Conservation (phyloP, 2,113 vertebrate genomes). For the Aptenodytes forsteri region DNA sequence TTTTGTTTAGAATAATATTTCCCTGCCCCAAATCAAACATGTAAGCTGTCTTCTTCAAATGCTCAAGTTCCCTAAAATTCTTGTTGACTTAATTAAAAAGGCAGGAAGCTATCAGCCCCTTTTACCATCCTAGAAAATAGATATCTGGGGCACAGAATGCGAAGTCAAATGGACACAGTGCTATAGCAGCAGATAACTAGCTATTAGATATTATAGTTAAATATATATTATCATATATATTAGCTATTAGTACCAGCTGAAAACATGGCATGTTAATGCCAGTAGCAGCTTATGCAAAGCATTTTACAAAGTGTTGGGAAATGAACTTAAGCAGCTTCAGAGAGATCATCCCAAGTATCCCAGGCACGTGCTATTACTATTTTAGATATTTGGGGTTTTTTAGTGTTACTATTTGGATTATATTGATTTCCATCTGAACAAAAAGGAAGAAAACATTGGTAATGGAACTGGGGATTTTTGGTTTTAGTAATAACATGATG, state of each 20-base stretch:
- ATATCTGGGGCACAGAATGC: background rate
- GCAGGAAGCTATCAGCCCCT: background rate
- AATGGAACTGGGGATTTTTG: background rate
- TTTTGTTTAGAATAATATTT: background rate
- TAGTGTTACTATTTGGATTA: background rate
- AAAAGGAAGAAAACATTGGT: background rate
- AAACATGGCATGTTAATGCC: background rate
- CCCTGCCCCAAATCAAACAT: background rate
- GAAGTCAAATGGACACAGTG: background rate
- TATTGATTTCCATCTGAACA: background rate
- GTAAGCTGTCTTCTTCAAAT: background rate
- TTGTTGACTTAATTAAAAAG: background rate
- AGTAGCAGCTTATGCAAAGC: background rate
- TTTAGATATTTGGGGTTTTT: background rate
- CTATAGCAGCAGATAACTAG: background rate
- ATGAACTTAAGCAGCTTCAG: background rate
- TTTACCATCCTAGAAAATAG: background rate
- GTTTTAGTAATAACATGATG: rapidly evolving
- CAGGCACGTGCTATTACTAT: background rate
- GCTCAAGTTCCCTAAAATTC: background rate
- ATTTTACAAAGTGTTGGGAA: background rate
- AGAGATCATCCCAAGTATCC: background rate
- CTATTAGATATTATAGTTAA: background rate
- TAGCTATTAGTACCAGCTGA: background rate
- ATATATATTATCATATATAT: too few species aligned